phyloP scores from a whole-genome alignment of 2,888 invertebrate species.

The Hofmannophila pseudospretella region DNA sequence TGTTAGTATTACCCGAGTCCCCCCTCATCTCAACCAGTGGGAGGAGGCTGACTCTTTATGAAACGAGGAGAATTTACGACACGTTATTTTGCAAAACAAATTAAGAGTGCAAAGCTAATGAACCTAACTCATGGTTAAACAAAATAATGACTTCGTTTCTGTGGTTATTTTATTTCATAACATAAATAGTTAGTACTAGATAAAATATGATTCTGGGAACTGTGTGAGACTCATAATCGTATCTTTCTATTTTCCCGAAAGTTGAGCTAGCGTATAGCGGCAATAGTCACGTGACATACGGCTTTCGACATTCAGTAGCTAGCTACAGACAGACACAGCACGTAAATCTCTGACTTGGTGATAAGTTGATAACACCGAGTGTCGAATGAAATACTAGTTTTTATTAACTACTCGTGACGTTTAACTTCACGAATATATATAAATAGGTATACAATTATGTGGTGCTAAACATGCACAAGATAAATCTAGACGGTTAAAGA shows the following conservation, averaged over 20 bases:
- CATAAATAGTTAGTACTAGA: not conserved
- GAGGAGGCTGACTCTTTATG: not conserved
- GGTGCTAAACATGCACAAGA: too few species aligned
- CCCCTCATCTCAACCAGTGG: constrained; percentile 9
- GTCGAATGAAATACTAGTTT: too few species aligned
- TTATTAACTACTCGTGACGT: too few species aligned
- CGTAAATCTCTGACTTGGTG: not conserved
- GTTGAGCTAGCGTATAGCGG: not conserved
- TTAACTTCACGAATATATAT: too few species aligned
- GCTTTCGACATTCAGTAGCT: constrained; percentile 1
- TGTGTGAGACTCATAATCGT: not conserved
- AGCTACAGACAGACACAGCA: not conserved
- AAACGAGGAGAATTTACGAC: constrained; percentile 11
- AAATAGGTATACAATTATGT: too few species aligned
- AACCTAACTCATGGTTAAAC: too few species aligned
- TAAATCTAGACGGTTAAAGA: too few species aligned
- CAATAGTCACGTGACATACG: constrained; percentile 7
- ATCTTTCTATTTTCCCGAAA: not conserved
- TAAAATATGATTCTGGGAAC: constrained; percentile 1
- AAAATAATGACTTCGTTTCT: too few species aligned
- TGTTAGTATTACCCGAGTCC: constrained; percentile 20
- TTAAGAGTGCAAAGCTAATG: not conserved
- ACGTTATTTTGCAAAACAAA: not conserved
- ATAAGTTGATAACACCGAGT: constrained; percentile 9
- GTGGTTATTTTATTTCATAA: not conserved